Conservation (phyloP, 2,113 vertebrate species). For the Micronycteris hirsuta region DNA sequence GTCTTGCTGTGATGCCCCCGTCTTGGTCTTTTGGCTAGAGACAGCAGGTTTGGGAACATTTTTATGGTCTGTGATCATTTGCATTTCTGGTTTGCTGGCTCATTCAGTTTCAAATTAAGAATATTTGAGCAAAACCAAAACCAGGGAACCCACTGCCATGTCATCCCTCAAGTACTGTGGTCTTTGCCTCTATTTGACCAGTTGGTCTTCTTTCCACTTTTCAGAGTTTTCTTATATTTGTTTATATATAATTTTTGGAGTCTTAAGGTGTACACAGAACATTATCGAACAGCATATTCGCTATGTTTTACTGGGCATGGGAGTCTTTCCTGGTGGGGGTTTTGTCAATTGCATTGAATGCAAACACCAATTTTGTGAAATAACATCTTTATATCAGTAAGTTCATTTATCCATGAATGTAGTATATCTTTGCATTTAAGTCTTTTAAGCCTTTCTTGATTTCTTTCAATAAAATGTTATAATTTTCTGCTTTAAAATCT, state of each 20-base stretch:
- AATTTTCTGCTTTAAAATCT: not conserved
- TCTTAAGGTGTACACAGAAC: not conserved
- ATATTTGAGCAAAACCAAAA: not conserved
- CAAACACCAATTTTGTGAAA: not conserved
- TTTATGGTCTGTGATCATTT: not conserved
- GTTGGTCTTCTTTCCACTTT: not conserved
- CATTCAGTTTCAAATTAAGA: not conserved
- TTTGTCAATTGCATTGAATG: not conserved
- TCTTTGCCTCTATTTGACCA: not conserved
- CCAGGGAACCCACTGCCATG: not conserved
- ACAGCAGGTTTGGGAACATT: not conserved
- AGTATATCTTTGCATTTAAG: not conserved
- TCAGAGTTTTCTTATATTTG: not conserved
- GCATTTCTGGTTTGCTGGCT: not conserved
- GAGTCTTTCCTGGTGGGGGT: not conserved
- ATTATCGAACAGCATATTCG: not conserved
- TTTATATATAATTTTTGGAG: not conserved
- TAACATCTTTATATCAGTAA: not conserved
- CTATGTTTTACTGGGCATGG: not conserved
- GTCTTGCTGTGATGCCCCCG: not conserved
- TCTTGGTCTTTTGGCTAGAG: not conserved
- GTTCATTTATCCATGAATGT: not conserved
- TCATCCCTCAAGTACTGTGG: not conserved
- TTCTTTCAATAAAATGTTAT: not conserved
- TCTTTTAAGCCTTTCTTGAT: not conserved